Percentiles rank a stretch among this genome's conserved stretches.
Conservation (phyloP, 2,113 vertebrate genomes). For the Sorex fumeus region DNA sequence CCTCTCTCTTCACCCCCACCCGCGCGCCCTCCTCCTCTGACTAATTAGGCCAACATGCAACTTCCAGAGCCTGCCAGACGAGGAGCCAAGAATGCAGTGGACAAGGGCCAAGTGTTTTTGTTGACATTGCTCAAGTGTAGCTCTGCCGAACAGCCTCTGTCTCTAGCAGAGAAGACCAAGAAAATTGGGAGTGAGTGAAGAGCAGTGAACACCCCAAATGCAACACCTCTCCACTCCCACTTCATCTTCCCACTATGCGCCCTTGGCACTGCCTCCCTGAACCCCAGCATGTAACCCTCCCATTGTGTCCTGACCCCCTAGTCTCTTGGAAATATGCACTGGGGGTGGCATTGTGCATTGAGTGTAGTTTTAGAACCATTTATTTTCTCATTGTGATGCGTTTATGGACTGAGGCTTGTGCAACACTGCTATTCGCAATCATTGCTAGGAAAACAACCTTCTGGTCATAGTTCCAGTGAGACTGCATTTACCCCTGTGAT, state of each 20-base stretch:
- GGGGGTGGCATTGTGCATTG: neutral
- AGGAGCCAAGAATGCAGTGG: conserved; percentile 79
- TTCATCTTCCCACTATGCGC: neutral
- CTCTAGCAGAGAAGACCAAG: neutral
- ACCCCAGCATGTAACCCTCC: neutral
- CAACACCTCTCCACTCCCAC: neutral
- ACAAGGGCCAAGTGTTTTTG: conserved; percentile 82
- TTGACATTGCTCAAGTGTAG: conserved; percentile 79
- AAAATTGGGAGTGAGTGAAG: neutral
- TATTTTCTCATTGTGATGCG: neutral
- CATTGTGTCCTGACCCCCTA: neutral
- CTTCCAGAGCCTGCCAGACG: conserved; percentile 72
- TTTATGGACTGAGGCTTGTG: neutral
- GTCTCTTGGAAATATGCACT: neutral
- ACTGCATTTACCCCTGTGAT: neutral
- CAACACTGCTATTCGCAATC: neutral
- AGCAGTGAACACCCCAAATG: neutral
- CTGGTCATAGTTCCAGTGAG: neutral
- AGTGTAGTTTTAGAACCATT: neutral
- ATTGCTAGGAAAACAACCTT: neutral
- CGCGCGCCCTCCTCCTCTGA: neutral
- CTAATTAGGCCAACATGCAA: conserved; percentile 81
- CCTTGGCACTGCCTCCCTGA: neutral
- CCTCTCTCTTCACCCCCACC: neutral
- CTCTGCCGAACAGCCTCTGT: conserved; percentile 59